Evolutionary conservation across 2,797 vertebrate genomes (phyloP).

Genomic region (Emys orbicularis): DNA sequence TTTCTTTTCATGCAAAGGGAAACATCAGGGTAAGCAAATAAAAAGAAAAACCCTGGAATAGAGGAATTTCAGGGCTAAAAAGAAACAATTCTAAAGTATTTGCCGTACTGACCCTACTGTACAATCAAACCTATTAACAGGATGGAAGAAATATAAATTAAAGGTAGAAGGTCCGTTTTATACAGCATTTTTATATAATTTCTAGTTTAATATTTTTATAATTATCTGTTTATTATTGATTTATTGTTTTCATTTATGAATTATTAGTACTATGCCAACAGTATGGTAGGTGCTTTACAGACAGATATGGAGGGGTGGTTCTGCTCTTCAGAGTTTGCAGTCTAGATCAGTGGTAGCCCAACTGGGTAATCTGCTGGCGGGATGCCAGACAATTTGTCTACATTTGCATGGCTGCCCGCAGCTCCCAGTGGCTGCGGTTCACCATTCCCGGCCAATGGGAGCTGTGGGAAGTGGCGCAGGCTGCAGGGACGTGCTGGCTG

Average conservation of each 20-base stretch:
- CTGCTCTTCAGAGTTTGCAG: background rate
- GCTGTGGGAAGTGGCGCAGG: too few species aligned
- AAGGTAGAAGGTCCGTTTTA: background rate
- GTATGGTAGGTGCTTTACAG: background rate
- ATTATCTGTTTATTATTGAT: background rate
- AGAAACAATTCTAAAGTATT: conserved; percentile 46
- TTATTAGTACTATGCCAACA: background rate
- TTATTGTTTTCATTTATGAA: background rate
- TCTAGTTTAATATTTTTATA: background rate
- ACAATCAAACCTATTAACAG: background rate
- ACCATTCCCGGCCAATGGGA: too few species aligned
- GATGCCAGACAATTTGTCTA: too few species aligned
- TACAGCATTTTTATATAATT: background rate
- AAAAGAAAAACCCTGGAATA: conserved; percentile 47
- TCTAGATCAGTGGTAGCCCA: too few species aligned
- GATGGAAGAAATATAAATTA: background rate
- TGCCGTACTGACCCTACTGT: conserved; percentile 11
- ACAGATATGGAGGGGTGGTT: background rate
- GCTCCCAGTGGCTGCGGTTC: too few species aligned
- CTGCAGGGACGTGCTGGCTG: too few species aligned
- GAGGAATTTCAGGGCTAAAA: background rate
- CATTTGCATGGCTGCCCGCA: too few species aligned
- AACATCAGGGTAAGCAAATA: conserved; percentile 65
- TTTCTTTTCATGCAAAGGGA: conserved; percentile 65
- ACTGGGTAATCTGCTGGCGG: too few species aligned